Conservation (phyloP, 1,140 invertebrate genomes). For the Diplogasteroides magnus region DNA sequence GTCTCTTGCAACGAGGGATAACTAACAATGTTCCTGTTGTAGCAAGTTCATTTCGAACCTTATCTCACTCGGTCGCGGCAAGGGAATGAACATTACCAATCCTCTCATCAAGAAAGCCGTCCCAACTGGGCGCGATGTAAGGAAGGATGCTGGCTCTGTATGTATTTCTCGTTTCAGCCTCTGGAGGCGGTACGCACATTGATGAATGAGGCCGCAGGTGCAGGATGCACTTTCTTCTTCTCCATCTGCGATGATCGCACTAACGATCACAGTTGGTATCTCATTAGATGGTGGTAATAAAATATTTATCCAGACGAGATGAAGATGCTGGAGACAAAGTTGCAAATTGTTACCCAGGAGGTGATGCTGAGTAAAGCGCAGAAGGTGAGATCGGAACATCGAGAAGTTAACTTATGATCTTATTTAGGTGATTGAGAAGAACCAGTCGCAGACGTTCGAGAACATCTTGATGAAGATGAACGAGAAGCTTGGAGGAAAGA, state of each 20-base stretch:
- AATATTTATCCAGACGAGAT: no score
- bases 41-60: neutral
- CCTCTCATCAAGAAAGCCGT: neutral
- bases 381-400: neutral
- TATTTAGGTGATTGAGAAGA: neutral
- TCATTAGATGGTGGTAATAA: no score
- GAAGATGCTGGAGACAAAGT: no score
- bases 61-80: neutral
- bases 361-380: neutral
- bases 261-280: neutral
- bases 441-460: neutral
- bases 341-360: neutral
- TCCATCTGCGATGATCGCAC: neutral
- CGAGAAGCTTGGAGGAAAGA: neutral
- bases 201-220: neutral
- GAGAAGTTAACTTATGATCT: neutral
- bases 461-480: neutral
- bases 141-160: neutral
- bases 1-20: no score
- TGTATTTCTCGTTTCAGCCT: no score
- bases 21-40: no score
- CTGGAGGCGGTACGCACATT: neutral
- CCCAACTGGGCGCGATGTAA: neutral
- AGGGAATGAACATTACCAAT: neutral
- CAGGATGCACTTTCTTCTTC: neutral